Evolutionary conservation across 2,888 invertebrate species (phyloP).

Genomic region (Drosophila hamatofila): DNA sequence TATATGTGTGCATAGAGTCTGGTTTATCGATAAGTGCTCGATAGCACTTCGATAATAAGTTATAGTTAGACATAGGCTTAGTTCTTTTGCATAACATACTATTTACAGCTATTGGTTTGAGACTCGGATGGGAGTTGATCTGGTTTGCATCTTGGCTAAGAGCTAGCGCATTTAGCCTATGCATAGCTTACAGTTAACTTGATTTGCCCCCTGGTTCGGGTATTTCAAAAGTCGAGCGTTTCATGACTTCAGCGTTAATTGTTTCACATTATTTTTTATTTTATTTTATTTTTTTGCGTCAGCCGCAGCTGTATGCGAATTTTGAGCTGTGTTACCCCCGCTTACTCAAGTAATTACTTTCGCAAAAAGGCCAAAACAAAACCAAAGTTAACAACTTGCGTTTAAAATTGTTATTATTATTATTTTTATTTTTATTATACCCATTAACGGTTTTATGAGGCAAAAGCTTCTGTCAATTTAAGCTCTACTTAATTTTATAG

Average conservation of each 20-base stretch:
- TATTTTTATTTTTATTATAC: conserved; percentile 3
- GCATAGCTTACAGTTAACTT: neutral
- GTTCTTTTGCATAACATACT: neutral
- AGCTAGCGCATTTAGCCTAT: neutral
- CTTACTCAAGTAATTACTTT: conserved; percentile 37
- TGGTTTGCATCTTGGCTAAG: neutral
- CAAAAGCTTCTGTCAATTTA: neutral
- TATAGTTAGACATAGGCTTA: too few relatives aligned
- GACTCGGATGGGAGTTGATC: neutral
- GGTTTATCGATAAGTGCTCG: neutral
- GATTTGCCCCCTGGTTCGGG: neutral
- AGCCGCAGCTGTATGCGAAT: conserved; percentile 31
- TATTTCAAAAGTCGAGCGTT: conserved; percentile 13
- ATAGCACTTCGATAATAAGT: too few relatives aligned
- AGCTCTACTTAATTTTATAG: neutral
- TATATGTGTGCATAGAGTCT: neutral
- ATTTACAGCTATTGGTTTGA: neutral
- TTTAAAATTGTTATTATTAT: conserved; percentile 14
- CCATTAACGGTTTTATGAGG: neutral
- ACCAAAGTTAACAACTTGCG: conserved; percentile 22
- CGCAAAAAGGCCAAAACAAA: conserved; percentile 3
- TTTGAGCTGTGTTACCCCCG: conserved; percentile 13
- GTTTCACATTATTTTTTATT: conserved; percentile 18
- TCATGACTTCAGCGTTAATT: conserved; percentile 13
- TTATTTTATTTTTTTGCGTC: neutral